Evolutionary conservation across 2,888 invertebrate genomes (phyloP).

Genomic region (Oegoconia quadripuncta): DNA sequence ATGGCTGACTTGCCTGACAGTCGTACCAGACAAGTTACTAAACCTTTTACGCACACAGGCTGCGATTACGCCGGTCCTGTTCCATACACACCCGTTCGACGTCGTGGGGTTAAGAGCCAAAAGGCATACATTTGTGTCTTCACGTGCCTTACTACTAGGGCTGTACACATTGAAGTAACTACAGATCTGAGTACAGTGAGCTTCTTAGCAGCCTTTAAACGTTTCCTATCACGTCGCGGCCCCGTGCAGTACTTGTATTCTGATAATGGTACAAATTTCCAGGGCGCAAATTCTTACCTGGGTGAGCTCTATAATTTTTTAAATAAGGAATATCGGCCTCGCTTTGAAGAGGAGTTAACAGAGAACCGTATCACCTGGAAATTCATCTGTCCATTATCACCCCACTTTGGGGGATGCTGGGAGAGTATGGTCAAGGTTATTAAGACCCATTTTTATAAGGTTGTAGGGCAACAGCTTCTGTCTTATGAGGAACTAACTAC

Average conservation of each 20-base stretch:
- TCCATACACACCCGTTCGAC: conserved; percentile 8
- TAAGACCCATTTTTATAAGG: conserved; percentile 13
- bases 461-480: conserved; percentile 14
- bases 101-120: conserved; percentile 7
- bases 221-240: conserved; percentile 20
- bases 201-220: conserved; percentile 18
- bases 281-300: conserved; percentile 4
- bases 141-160: conserved; percentile 13
- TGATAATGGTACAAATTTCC: conserved; percentile 14
- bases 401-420: conserved; percentile 12
- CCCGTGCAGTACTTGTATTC: conserved; percentile 13
- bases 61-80: conserved; percentile 15
- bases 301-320: not conserved
- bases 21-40: conserved; percentile 7
- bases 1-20: conserved; percentile 6
- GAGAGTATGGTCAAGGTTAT: conserved; percentile 12
- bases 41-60: conserved; percentile 16
- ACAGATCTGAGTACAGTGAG: conserved; percentile 13
- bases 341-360: not conserved
- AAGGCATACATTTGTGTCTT: conserved; percentile 16
- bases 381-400: conserved; percentile 9
- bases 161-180: conserved; percentile 18
- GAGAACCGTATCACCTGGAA: conserved; percentile 4
- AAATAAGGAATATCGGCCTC: not conserved
- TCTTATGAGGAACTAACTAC: conserved; percentile 15